Percentiles rank a stretch among this genome's conserved stretches.
Conservation (phyloP, 30 jellyfish, hydroid and myxozoan species). For the Sanderia malayensis region DNA sequence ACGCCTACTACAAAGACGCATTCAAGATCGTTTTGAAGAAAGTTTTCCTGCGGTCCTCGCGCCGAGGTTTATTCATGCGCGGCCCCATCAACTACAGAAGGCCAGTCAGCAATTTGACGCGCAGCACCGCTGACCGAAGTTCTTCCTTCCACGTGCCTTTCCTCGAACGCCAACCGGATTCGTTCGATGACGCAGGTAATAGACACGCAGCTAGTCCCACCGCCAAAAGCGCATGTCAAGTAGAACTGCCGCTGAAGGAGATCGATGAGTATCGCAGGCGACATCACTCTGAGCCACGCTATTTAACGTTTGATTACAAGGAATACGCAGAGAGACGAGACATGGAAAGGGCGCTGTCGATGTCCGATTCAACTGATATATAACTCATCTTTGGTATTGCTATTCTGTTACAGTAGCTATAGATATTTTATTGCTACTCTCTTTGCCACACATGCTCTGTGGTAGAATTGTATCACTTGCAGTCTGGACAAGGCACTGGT, state of each 20-base stretch:
- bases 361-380: conserved; percentile 40
- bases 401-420: too few species aligned
- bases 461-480: too few species aligned
- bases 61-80: conserved; percentile 1
- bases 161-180: conserved; percentile 46
- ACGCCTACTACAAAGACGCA: conserved; percentile 91
- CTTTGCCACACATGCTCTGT: too few species aligned
- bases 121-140: conserved; percentile 49
- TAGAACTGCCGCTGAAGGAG: conserved; percentile 27
- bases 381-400: too few species aligned
- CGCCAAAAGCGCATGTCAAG: conserved; percentile 29
- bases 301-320: conserved; percentile 18
- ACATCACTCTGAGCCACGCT: conserved; percentile 29
- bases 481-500: too few species aligned
- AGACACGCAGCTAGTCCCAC: too few species aligned
- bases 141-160: conserved; percentile 41
- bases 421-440: too few species aligned
- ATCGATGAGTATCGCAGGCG: neutral
- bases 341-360: conserved; percentile 22
- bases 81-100: neutral
- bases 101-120: conserved; percentile 35
- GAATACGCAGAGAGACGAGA: conserved; percentile 31
- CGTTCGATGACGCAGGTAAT: conserved; percentile 11
- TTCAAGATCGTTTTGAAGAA: conserved; percentile 65
- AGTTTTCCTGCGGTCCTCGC: conserved; percentile 37